Conservation (phyloP, 2,113 vertebrate species). For the Monopterus albus region DNA sequence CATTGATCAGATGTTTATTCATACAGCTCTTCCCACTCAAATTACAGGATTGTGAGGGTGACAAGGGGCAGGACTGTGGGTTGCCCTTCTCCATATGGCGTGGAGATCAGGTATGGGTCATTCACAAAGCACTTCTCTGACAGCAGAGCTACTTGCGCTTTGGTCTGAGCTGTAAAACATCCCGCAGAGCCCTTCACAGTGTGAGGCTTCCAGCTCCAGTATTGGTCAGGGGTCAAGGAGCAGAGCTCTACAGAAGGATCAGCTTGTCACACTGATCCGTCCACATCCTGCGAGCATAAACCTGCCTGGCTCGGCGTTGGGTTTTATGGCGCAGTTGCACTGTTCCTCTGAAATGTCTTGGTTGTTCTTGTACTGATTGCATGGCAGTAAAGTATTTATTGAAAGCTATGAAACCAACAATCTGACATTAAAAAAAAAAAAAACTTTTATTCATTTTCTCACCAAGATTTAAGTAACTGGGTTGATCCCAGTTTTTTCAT, state of each 20-base stretch:
- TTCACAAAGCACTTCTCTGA: slow-evolving; percentile 49
- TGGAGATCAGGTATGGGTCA: slow-evolving; percentile 55
- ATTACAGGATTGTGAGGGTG: slow-evolving; percentile 44
- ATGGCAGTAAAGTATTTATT: too few relatives aligned
- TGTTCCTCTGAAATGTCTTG: background rate
- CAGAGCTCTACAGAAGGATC: slow-evolving; percentile 53
- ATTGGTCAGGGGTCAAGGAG: slow-evolving; percentile 66
- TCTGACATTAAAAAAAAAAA: too few relatives aligned
- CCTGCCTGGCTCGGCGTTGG: slow-evolving; percentile 7
- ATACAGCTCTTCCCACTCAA: too few relatives aligned
- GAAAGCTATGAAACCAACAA: too few relatives aligned
- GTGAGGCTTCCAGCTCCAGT: slow-evolving; percentile 62
- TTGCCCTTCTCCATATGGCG: slow-evolving; percentile 44
- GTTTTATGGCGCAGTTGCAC: slow-evolving; percentile 28
- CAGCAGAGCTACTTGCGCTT: slow-evolving; percentile 38
- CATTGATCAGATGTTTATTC: too few relatives aligned
- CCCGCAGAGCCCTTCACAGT: slow-evolving; percentile 54
- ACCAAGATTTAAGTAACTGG: too few relatives aligned
- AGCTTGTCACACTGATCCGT: slow-evolving; percentile 35
- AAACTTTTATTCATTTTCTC: too few relatives aligned
- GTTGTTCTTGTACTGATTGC: too few relatives aligned
- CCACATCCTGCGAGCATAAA: slow-evolving; percentile 52
- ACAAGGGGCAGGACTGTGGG: background rate
- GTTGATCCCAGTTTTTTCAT: too few relatives aligned
- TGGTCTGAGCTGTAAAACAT: slow-evolving; percentile 65